Evolutionary conservation across 2,797 vertebrate genomes (phyloP), one percentile per base, ranked within the genome.

Genomic region (Aplochiton taeniatus): DNA sequence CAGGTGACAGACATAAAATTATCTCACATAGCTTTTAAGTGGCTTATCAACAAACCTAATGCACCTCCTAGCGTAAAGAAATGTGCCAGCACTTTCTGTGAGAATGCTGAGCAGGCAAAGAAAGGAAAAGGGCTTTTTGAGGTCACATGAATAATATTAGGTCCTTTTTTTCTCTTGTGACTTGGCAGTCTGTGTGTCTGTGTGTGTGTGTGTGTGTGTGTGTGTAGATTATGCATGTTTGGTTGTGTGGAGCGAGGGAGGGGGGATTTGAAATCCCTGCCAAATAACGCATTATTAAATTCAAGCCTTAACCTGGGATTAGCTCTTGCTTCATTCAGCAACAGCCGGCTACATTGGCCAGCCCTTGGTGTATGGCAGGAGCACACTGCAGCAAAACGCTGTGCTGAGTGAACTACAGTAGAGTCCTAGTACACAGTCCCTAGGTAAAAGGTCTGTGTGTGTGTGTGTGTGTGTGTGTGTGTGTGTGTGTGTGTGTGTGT

Each of bases 211-310:
- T 50, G 49, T 51, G 54, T 72, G 58, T 59, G 8, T 57, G 42
- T 43, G 42, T 55, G 61, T 67, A 58, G 61, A 59, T 62, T 68
- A 73, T 42, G 60, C 58, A 58, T 50, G 43, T 48, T 42, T 63
- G 48, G 16, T 16, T 63, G 47, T 66, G 63, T 56, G 41, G 4
- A 58, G 66, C 0, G 16, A 1, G 42, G 12, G 55, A 19, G 58
- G 68, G 51, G 13, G 47, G 41, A 65, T 42, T 44, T 61, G 51
- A 54, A 74, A 81, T 77, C 62, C 67, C 59, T 14, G 45, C 59
- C 61, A 71, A 75, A 77, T 72, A 73, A 64, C 43, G 52, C 66
- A 69, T 69, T 63, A 71, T 76, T 71, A 71, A 68, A 47, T 70
- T 66, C 63, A 47, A 63, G 65, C 66, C 58, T 63, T 69, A 71